Evolutionary conservation across 2,113 vertebrate species (phyloP), one percentile per base, ranked within the genome.

Genomic region (Stigmatopora nigra): DNA sequence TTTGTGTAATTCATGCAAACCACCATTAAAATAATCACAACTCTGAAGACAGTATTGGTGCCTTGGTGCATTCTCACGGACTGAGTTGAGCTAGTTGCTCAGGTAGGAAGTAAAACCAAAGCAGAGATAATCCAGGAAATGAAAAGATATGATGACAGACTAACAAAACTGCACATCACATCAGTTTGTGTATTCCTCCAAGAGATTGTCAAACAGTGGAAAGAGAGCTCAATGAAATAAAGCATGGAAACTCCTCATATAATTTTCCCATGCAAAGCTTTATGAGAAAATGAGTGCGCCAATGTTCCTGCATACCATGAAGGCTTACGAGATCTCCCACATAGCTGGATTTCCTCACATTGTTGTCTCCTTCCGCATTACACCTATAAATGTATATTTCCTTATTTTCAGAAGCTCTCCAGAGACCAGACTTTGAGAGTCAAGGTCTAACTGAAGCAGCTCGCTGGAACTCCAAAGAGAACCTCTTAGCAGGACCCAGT

Each of bases 391-490:
- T 25, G 13, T 19, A 31, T 31, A 1, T 48, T 45, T 55, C 53
- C 13, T 45, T n/a, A 38, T 58, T 70, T 25, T 16, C 81, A 90
- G 96, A 99, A 95, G 95, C 95, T 86, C 93, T 99, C 69, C 96
- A 98, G 87, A 93, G 93, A 86, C 97, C 97, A 0, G 97, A 98
- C 84, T 94, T 96, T 15, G 95, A 99, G 88, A 90, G 93, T 25
- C 94, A 94, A 68, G 93, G 94, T 76, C 90, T 99, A 79, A 94
- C 92, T 0, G 97, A 99, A 88, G 95, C 97, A 0, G 95, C 94
- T 48, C 95, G 97, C 66, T 99, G 97, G 97, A 99, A 99, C 90
- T 99, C 97, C 80, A 99, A 99, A 88, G 97, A 99, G 86, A 98
- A 98, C 78, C 93, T 99, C 16, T 92, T 99, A 64, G 92, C 95